Evolutionary conservation across 2,113 vertebrate species (phyloP).

Genomic region (Anguilla rostrata): DNA sequence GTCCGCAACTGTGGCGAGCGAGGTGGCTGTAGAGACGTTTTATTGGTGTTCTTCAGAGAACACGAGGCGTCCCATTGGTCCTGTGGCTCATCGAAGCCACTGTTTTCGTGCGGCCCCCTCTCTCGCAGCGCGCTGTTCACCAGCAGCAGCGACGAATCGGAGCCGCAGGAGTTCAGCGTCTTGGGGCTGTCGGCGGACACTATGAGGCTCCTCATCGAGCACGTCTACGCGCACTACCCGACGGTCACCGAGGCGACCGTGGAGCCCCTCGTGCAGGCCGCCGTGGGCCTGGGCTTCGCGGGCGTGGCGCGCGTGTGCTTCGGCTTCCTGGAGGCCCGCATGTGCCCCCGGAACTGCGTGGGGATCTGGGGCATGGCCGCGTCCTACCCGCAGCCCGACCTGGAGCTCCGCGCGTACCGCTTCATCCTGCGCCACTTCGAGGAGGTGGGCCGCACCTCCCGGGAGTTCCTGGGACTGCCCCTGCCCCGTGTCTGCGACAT

Average conservation of each 20-base stretch:
- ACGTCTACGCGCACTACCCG: constrained; percentile 66
- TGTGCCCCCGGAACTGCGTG: constrained; percentile 72
- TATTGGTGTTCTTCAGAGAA: background rate
- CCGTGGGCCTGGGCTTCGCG: constrained; percentile 70
- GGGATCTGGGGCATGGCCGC: constrained; percentile 69
- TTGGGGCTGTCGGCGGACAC: constrained; percentile 65
- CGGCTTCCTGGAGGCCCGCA: constrained; percentile 67
- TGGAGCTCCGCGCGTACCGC: constrained; percentile 60
- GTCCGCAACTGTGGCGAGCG: too few species aligned
- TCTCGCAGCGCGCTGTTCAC: constrained; percentile 69
- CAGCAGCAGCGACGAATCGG: constrained; percentile 62
- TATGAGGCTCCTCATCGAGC: constrained; percentile 75
- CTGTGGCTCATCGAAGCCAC: background rate
- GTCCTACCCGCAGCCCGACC: constrained; percentile 62
- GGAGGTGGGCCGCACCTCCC: constrained; percentile 63
- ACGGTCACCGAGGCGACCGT: constrained; percentile 61
- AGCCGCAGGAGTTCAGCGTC: constrained; percentile 67
- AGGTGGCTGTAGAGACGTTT: background rate
- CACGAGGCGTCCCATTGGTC: background rate
- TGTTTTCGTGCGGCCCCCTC: background rate
- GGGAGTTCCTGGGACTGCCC: constrained; percentile 66
- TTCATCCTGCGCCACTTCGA: constrained; percentile 74
- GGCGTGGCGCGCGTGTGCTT: constrained; percentile 63
- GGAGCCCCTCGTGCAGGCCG: constrained; percentile 63
- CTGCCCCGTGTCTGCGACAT: constrained; percentile 61